phyloP scores from a whole-genome alignment of 2,797 vertebrate genomes.

The Gallinago nigripennis region DNA sequence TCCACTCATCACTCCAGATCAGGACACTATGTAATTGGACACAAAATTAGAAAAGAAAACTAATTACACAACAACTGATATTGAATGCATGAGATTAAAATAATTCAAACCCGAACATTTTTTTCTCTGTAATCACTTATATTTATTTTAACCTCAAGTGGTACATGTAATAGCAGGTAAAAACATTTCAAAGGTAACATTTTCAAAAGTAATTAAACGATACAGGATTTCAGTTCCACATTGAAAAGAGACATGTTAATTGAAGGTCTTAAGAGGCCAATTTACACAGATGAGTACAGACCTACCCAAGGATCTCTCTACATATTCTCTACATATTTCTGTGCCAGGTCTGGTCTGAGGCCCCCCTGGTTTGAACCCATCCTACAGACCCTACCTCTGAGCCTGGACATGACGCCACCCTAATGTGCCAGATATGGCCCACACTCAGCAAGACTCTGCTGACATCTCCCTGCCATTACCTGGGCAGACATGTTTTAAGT shows the following conservation, averaged over 20 bases:
- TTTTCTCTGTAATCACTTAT: not conserved
- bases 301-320: not conserved
- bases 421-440: not conserved
- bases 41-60: slow-evolving; percentile 3
- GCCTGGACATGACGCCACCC: not conserved
- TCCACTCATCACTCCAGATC: not conserved
- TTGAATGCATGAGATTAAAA: not conserved
- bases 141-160: not conserved
- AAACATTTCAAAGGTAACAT: not conserved
- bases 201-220: not conserved
- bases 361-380: not conserved
- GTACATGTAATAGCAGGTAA: not conserved
- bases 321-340: not conserved
- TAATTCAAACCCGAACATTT: not conserved
- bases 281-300: not conserved
- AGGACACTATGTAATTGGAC: not conserved
- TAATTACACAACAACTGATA: not conserved
- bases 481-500: not conserved
- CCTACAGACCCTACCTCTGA: not conserved
- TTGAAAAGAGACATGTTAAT: not conserved
- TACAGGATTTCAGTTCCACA: not conserved
- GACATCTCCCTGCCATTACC: not conserved
- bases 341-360: not conserved
- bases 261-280: not conserved
- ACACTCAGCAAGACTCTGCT: not conserved